Evolutionary conservation across 2,797 vertebrate genomes (phyloP).

Genomic region (Lithobates sylvaticus): DNA sequence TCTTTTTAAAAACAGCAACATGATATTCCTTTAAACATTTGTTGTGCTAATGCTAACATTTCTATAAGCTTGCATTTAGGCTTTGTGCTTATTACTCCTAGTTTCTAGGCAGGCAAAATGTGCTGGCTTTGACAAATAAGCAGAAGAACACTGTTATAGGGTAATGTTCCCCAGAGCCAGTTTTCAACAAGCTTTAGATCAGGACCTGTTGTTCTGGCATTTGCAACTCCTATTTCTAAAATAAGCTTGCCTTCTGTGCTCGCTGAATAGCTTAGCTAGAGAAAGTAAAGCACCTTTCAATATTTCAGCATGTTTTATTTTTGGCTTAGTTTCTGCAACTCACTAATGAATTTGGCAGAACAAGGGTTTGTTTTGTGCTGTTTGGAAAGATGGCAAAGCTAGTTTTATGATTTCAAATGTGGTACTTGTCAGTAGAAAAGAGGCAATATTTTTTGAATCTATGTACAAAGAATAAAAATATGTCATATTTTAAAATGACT

Average conservation of each 20-base stretch:
- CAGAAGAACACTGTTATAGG: not conserved
- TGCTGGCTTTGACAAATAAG: not conserved
- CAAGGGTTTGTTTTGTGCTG: not conserved
- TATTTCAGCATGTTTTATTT: constrained; percentile 43
- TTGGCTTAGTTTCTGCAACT: constrained; percentile 7
- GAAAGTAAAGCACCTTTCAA: constrained; percentile 16
- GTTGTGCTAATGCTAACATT: not conserved
- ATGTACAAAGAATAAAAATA: too few species aligned
- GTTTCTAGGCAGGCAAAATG: not conserved
- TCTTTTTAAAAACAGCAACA: not conserved
- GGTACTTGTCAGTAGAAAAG: not conserved
- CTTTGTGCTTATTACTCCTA: not conserved
- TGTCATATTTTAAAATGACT: too few species aligned
- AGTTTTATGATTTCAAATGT: not conserved
- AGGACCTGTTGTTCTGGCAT: constrained; percentile 33
- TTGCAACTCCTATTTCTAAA: constrained; percentile 25
- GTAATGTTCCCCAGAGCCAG: constrained; percentile 1
- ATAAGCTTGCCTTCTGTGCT: constrained; percentile 3
- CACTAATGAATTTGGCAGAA: constrained; percentile 21
- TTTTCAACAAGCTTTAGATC: not conserved
- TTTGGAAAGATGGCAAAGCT: not conserved
- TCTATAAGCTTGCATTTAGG: not conserved
- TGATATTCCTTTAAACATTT: not conserved
- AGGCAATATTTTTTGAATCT: too few species aligned
- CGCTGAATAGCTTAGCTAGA: constrained; percentile 15